Evolutionary conservation across 2,797 vertebrate species (phyloP), one percentile per base, ranked within the genome.

Genomic region (Knipowitschia caucasica): DNA sequence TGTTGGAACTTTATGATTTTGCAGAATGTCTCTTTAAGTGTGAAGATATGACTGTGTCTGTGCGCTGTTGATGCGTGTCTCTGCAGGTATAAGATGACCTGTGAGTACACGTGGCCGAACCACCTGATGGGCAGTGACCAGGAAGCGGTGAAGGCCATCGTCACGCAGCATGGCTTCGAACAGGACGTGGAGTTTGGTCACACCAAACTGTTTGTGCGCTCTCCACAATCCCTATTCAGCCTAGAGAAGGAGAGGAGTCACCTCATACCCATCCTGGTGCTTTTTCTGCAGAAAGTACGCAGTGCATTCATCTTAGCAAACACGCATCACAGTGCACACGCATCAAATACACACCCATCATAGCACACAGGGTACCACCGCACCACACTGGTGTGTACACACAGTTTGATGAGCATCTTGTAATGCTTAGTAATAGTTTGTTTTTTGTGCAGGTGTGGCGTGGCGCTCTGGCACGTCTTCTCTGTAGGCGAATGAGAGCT

Each of bases 71-170:
- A 14, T 31, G 9, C 14, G 5, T 7, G 7, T 1, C 27, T 3
- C 7, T 33, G 2, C 67, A 98, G 94, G 67, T 97, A 98, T 59
- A 98, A 98, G 75, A 98, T 98, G 95, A 98, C 94, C 0, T 96
- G 94, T 0, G 95, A 97, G 77, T 98, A 95, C 89, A 98, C 95
- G 0, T 98, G 95, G 95, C 95, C 95, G 4, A 94, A 98, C 75
- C 95, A 98, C 81, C 83, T 96, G 70, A 93, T 97, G 93, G 64
- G 26, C 31, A 84, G 89, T 0, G 94, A 98, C 79, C 69, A 66
- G 12, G 93, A 93, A 5, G 95, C 95, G 0, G 90, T 94, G 21
- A 85, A 89, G 17, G 90, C 93, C 53, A 91, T 97, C 23, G 80
- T 98, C 47, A 89, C 78, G 21, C 93, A 96, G 75, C 93, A 95